Base-by-base conservation (phyloP, 2,888 invertebrate genomes). In the Acleris cristana region DNA sequence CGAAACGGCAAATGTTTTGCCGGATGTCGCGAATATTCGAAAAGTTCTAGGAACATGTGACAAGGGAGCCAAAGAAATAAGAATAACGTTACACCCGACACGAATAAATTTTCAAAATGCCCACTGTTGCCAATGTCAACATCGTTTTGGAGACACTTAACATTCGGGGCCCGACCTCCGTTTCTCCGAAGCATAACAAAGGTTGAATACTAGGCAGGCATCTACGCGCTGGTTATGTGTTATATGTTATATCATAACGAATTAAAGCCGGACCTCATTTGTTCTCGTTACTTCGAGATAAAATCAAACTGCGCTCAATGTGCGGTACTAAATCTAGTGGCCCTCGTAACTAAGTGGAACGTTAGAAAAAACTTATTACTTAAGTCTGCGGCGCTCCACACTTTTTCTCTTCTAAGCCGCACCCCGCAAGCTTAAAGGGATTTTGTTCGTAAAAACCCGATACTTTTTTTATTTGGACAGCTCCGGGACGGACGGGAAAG, bases 111-210 rank as follows among this genome's bases (percentile, higher is more conserved):
- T 57, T 58, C 52, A 30, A 63, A 66, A 57, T 57, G 48, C 12
- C 56, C 30, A 52, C 30, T 52, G 67, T 62, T 54, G 67, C 63
- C 62, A 58, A 67, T 58, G 63, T 63, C 67, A 58, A 63, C 67
- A 63, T 66, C 57, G 52, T 55, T 69, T 72, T 69, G 71, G 78
- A 53, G 66, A 21, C 74, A 71, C 80, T 88, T 85, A 78, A 82
- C 80, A 88, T 88, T 80, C 87, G 80, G 77, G 79, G 53, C 80
- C 77, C 79, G 81, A 80, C 78, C 76, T 79, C 76, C 77, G 74
- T 72, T 88, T 88, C 88, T 79, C 65, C 80, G 88, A 88, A 89
- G 79, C 78, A 75, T 83, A 84, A 88, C 86, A 88, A 86, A 85
- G 60, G 40, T 52, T 54, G 61, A 57, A 61, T 68, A 59, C 61